Evolutionary conservation across 2,888 invertebrate species (phyloP).

Genomic region (Diploptera punctata): DNA sequence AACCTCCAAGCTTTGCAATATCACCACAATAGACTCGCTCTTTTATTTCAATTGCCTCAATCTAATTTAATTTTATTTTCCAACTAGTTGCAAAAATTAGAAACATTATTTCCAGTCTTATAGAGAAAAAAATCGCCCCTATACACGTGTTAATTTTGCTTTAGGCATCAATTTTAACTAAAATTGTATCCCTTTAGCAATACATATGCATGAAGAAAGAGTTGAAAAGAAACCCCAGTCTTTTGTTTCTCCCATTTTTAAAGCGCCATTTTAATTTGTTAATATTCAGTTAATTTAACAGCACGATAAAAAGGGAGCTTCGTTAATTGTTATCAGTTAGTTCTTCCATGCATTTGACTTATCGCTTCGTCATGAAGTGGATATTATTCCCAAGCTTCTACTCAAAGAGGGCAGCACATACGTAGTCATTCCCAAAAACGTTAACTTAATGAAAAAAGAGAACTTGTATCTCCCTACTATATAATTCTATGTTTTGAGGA

Average conservation of each 20-base stretch:
- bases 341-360: conserved; percentile 7
- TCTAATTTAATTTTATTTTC: not conserved
- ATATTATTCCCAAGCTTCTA: conserved; percentile 6
- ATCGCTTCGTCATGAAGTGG: conserved; percentile 7
- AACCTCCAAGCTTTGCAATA: not conserved
- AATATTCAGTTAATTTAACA: conserved; percentile 31
- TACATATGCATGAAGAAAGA: conserved; percentile 2
- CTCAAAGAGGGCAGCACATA: conserved; percentile 10
- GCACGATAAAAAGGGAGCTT: conserved; percentile 14
- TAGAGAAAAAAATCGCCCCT: not conserved
- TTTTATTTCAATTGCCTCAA: not conserved
- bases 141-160: conserved; percentile 2
- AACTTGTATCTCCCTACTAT: not conserved
- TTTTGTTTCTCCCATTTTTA: not conserved
- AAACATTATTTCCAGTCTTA: not conserved
- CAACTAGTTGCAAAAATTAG: conserved; percentile 1
- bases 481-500: not conserved
- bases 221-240: not conserved
- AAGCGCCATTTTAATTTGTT: conserved; percentile 11
- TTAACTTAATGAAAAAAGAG: not conserved
- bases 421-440: not conserved
- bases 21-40: not conserved
- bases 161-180: not conserved
- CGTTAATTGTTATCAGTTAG: conserved; percentile 31
- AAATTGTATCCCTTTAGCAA: not conserved